A percentile compares a stretch with the other conserved stretches of the same genome.
Conservation (phyloP, 1,140 invertebrate species). For the Anastrepha ludens region DNA sequence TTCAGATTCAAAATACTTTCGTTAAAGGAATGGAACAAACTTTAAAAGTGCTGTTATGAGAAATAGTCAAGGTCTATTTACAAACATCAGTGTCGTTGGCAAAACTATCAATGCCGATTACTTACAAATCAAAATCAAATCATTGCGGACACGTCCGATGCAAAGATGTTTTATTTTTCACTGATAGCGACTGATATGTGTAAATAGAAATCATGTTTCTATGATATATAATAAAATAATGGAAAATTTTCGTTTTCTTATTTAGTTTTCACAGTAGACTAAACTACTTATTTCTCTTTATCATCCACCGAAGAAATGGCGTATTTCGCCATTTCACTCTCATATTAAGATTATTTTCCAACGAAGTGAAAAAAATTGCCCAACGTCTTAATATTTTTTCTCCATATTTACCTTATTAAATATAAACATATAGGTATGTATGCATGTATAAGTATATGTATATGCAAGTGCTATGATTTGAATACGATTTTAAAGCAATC, state of each 20-base stretch:
- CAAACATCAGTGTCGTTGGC: not conserved
- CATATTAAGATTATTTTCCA: slow-evolving; percentile 52
- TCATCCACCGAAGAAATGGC: not conserved
- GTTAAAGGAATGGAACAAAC: not conserved
- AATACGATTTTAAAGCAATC: too few relatives aligned
- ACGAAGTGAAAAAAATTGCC: slow-evolving; percentile 74
- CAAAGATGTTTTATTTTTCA: too few relatives aligned
- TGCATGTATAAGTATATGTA: too few relatives aligned
- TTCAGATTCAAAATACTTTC: not conserved
- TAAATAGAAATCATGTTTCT: too few relatives aligned
- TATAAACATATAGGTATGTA: too few relatives aligned
- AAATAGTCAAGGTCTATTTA: not conserved
- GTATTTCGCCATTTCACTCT: not conserved
- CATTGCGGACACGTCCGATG: too few relatives aligned
- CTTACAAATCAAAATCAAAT: too few relatives aligned
- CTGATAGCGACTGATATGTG: too few relatives aligned
- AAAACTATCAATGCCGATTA: too few relatives aligned
- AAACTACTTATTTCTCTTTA: not conserved
- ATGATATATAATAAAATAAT: not conserved
- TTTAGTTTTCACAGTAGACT: slow-evolving; percentile 4
- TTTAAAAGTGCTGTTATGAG: slow-evolving; percentile 18
- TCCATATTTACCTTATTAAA: not conserved
- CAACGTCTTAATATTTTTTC: slow-evolving; percentile 54
- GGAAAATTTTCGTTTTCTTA: not conserved
- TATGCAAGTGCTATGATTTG: too few relatives aligned